These are phyloP conservation scores for Temnothorax rugatulus DNA, from an alignment of 2,888 invertebrate species.

Conservation along the genomic window DNA sequence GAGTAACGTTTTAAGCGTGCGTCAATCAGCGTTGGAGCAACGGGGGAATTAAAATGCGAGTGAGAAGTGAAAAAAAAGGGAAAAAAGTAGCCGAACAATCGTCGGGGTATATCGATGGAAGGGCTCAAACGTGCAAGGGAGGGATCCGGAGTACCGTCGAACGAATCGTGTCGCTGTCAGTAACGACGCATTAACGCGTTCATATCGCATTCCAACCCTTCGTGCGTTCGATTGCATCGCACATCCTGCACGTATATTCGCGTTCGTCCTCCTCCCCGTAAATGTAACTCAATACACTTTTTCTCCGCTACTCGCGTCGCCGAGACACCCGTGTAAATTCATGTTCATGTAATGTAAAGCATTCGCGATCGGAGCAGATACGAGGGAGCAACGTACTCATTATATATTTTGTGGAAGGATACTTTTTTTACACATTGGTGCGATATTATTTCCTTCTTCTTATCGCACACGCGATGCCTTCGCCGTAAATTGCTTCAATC, in stretches of 20 bases:
- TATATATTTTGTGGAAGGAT: conserved; percentile 29
- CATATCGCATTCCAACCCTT: conserved; percentile 81
- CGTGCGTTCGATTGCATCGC: conserved; percentile 64
- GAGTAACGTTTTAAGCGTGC: conserved; percentile 68
- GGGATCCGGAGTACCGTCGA: conserved; percentile 72
- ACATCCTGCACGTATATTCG: conserved; percentile 50
- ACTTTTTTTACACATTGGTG: conserved; percentile 21
- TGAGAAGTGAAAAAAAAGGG: conserved; percentile 34
- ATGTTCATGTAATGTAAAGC: conserved; percentile 25
- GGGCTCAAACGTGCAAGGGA: conserved; percentile 38
- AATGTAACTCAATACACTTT: conserved; percentile 48
- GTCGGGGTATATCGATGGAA: conserved; percentile 46
- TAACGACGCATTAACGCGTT: conserved; percentile 81
- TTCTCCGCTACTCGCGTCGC: conserved; percentile 15
- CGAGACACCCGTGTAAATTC: conserved; percentile 33
- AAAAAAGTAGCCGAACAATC: conserved; percentile 51
- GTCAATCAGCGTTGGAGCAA: conserved; percentile 51
- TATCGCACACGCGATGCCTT: not conserved
- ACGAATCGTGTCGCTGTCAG: conserved; percentile 81
- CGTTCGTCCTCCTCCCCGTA: conserved; percentile 16
- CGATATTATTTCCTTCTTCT: conserved; percentile 19
- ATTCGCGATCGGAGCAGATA: conserved; percentile 31
- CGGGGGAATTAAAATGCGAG: conserved; percentile 65
- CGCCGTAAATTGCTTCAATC: not conserved
- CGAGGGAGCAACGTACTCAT: conserved; percentile 3